Percentiles rank a stretch among this genome's conserved stretches.
phyloP scores from a whole-genome alignment of 2,888 invertebrate genomes.

The Drepana falcataria region DNA sequence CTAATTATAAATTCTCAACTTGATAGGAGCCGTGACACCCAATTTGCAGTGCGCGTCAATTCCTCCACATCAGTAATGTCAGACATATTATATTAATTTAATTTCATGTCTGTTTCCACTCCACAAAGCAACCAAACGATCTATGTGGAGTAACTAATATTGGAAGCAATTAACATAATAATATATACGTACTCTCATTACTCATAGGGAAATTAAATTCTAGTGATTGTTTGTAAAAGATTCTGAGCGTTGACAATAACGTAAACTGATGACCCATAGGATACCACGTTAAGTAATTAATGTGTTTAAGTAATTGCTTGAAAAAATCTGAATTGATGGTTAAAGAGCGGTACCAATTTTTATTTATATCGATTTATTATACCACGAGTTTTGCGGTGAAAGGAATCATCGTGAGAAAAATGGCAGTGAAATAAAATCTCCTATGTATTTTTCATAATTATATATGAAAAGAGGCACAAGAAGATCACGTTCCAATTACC shows the following conservation, averaged over 20 bases:
- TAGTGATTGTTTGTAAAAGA: constrained; percentile 1
- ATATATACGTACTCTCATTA: constrained; percentile 5
- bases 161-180: constrained; percentile 9
- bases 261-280: too few relatives aligned
- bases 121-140: constrained; percentile 7
- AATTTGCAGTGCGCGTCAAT: background rate
- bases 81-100: constrained; percentile 3
- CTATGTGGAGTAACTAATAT: constrained; percentile 6
- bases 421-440: too few relatives aligned
- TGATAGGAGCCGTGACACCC: background rate
- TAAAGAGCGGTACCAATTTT: too few relatives aligned
- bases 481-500: too few relatives aligned
- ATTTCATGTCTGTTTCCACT: constrained; percentile 7
- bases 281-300: too few relatives aligned
- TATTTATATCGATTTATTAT: too few relatives aligned
- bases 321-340: too few relatives aligned
- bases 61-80: background rate
- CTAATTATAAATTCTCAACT: background rate
- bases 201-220: constrained; percentile 7
- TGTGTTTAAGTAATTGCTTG: too few relatives aligned
- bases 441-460: too few relatives aligned
- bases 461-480: too few relatives aligned
- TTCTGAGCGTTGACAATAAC: background rate
- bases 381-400: too few relatives aligned
- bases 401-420: too few relatives aligned